Conservation (phyloP, 2,113 vertebrate genomes). For the Paracanthobrama guichenoti region DNA sequence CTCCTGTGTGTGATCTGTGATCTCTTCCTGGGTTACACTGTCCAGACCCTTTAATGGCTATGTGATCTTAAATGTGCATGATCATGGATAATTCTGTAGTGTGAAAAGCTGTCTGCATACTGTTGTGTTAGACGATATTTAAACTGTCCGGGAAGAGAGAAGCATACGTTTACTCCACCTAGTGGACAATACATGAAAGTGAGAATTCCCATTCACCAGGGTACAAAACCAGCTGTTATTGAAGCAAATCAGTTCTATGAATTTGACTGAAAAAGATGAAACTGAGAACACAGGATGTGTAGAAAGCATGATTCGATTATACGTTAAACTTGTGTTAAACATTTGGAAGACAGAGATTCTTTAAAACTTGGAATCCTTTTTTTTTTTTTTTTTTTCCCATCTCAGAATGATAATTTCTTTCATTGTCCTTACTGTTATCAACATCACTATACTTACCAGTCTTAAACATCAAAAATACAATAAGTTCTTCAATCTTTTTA, state of each 20-base stretch:
- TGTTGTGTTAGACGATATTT: neutral
- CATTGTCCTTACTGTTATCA: conserved; percentile 78
- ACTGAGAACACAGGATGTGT: conserved; percentile 66
- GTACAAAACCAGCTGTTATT: neutral
- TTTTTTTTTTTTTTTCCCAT: conserved; percentile 58
- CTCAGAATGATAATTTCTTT: conserved; percentile 72
- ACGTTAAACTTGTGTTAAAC: conserved; percentile 74
- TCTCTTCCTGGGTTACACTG: neutral
- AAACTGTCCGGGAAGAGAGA: neutral
- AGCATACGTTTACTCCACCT: conserved; percentile 3
- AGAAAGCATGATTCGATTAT: conserved; percentile 73
- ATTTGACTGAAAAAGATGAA: neutral
- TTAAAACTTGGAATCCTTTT: conserved; percentile 73
- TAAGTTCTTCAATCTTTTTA: neutral
- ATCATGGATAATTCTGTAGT: neutral
- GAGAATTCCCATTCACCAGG: neutral
- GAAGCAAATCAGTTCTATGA: neutral
- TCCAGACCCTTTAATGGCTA: conserved; percentile 19
- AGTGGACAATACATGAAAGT: neutral
- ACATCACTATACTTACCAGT: conserved; percentile 33
- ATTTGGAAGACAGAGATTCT: conserved; percentile 85
- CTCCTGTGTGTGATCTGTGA: conserved; percentile 1
- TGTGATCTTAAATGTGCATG: conserved; percentile 8
- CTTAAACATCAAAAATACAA: conserved; percentile 34
- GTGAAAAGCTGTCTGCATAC: neutral